phyloP scores from a whole-genome alignment of 2,113 vertebrate genomes.

The Xiphophorus hellerii region DNA sequence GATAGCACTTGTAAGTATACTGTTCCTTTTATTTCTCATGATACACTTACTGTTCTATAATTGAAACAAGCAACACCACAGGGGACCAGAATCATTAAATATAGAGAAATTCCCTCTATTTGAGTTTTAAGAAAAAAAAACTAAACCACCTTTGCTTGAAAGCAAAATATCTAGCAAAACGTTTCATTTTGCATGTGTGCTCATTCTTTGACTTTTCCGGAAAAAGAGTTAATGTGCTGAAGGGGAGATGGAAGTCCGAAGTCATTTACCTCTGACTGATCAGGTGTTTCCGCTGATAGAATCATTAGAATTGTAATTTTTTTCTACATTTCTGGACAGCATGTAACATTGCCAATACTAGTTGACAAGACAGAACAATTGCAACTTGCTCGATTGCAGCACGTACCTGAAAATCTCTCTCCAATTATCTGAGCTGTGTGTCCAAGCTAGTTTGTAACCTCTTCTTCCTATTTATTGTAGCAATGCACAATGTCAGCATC shows the following conservation, averaged over 20 bases:
- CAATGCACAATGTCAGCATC: too few species aligned
- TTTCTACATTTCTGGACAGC: too few species aligned
- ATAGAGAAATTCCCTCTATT: conserved; percentile 53
- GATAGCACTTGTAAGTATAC: conserved; percentile 35
- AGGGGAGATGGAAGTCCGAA: neutral
- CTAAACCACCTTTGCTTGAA: conserved; percentile 28
- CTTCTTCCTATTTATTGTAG: too few species aligned
- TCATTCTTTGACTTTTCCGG: neutral
- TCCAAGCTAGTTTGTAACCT: too few species aligned
- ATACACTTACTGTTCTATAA: conserved; percentile 32
- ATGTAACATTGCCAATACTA: too few species aligned
- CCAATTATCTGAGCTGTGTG: too few species aligned
- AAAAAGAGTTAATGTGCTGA: neutral
- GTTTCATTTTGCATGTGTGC: neutral
- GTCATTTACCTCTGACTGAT: too few species aligned
- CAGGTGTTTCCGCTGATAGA: too few species aligned
- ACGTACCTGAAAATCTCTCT: too few species aligned
- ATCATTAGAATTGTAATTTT: too few species aligned
- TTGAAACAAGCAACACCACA: conserved; percentile 47
- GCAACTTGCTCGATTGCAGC: too few species aligned
- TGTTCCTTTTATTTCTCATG: conserved; percentile 46
- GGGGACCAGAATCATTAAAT: conserved; percentile 56
- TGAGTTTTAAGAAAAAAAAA: conserved; percentile 31
- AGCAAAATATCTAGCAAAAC: neutral
- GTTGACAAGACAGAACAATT: too few species aligned